Base-by-base conservation (phyloP, 2,113 vertebrate genomes). In the Cygnus atratus region DNA sequence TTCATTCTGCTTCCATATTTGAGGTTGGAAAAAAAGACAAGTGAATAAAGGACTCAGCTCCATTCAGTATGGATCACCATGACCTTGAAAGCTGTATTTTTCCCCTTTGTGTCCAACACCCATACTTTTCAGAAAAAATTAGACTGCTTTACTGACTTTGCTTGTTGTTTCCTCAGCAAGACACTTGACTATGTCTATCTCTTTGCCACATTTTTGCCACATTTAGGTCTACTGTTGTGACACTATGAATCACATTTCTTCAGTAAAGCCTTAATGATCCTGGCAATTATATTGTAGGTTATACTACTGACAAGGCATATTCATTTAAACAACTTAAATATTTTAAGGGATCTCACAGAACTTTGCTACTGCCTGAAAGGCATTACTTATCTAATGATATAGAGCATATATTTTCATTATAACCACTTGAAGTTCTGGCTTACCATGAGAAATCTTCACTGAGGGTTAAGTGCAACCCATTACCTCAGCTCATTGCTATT, bases 301-400 rank as follows among this genome's bases (percentile, higher is more conserved):
- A 80, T 78, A 44, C 17, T 33, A 46, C 26, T 77, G 83, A 81
- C 26, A 77, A 80, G 43, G 12, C 3, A 24, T 74, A 58, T 68
- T 93, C 28, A 77, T 83, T 94, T 91, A 80, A 84, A 43, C 12
- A 50, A 41, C 31, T 50, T 77, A 67, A 87, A 84, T 85, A 77
- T 91, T 94, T 94, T 77, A 90, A 78, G 50, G 44, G 44, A 41
- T n/a, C 50, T 85, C n/a, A 57, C 6, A 66, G 59, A 92, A 90
- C 71, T 88, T 88, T 91, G 55, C 25, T 91, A 63, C 31, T 43
- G 28, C 22, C 28, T 79, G 62, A 92, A 92, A 88, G 72, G 31
- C 10, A 4, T 79, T 26, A 18, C 31, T 84, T 90, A 33, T 57
- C 35, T 87, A 81, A 89, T 48, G 26, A 89, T 58, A 84, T 5